Conservation (phyloP, 2,797 vertebrate species). For the Poecile montanus region DNA sequence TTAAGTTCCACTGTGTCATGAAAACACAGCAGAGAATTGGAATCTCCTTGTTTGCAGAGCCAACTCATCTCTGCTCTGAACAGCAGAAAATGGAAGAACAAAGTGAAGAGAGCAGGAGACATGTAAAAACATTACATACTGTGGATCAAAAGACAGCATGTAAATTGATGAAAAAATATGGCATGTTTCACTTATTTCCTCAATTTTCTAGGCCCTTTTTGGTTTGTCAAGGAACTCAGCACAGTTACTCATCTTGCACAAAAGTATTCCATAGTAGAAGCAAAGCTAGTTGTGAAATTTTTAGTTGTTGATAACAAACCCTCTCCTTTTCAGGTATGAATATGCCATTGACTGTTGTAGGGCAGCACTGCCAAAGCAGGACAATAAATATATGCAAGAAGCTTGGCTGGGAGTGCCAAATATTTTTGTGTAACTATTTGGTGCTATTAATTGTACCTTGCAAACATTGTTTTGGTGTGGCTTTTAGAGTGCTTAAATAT, state of each 20-base stretch:
- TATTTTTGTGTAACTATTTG: background rate
- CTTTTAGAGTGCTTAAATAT: background rate
- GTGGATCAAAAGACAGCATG: background rate
- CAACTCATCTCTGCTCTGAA: background rate
- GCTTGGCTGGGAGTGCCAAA: background rate
- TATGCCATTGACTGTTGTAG: background rate
- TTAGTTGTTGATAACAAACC: background rate
- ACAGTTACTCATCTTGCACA: background rate
- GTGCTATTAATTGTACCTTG: background rate
- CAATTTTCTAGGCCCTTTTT: background rate
- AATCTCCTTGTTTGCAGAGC: background rate
- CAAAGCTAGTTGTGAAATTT: background rate
- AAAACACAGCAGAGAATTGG: background rate
- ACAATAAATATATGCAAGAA: slow-evolving; percentile 17
- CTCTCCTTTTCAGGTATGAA: slow-evolving; percentile 8
- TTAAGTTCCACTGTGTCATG: background rate
- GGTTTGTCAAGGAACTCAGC: background rate
- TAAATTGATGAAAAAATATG: background rate
- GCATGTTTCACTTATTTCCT: background rate
- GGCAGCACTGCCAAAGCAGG: background rate
- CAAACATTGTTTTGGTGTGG: background rate
- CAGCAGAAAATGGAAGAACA: background rate
- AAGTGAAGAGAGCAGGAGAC: background rate
- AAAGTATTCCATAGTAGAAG: background rate
- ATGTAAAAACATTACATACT: background rate